Percentiles rank a stretch among this genome's conserved stretches.
phyloP scores from a whole-genome alignment of 2,888 invertebrate genomes.

The Darwinula stevensoni region DNA sequence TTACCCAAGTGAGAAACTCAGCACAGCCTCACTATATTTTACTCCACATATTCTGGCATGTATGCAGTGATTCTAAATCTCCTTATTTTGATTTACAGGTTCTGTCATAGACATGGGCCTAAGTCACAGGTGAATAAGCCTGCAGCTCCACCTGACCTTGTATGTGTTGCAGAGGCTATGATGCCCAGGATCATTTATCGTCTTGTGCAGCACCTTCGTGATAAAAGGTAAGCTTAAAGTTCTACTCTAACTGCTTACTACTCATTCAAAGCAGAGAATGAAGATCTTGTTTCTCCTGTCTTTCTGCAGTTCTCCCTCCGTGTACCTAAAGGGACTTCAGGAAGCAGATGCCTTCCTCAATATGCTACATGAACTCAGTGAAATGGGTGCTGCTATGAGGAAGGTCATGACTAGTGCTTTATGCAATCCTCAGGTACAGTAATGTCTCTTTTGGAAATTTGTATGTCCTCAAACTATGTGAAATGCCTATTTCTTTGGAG shows the following conservation, averaged over 20 bases:
- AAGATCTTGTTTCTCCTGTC: no score
- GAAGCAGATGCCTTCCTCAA: slow-evolving; percentile 35
- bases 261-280: no score
- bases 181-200: slow-evolving; percentile 74
- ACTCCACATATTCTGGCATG: background rate
- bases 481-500: no score
- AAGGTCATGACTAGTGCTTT: slow-evolving; percentile 68
- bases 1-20: no score
- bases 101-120: slow-evolving; percentile 76
- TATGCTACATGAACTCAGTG: slow-evolving; percentile 74
- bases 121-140: slow-evolving; percentile 37
- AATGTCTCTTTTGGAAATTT: no score
- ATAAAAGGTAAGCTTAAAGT: slow-evolving; percentile 29
- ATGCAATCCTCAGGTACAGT: slow-evolving; percentile 42
- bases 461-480: no score
- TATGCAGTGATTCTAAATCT: background rate
- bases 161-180: slow-evolving; percentile 72
- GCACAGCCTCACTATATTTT: background rate
- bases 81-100: slow-evolving; percentile 23
- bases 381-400: slow-evolving; percentile 88
- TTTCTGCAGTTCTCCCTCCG: no score
- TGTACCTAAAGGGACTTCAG: no score
- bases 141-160: slow-evolving; percentile 46
- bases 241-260: no score
- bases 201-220: slow-evolving; percentile 64